phyloP scores from a whole-genome alignment of 2,797 vertebrate species.

The Enteromius radiatus region DNA sequence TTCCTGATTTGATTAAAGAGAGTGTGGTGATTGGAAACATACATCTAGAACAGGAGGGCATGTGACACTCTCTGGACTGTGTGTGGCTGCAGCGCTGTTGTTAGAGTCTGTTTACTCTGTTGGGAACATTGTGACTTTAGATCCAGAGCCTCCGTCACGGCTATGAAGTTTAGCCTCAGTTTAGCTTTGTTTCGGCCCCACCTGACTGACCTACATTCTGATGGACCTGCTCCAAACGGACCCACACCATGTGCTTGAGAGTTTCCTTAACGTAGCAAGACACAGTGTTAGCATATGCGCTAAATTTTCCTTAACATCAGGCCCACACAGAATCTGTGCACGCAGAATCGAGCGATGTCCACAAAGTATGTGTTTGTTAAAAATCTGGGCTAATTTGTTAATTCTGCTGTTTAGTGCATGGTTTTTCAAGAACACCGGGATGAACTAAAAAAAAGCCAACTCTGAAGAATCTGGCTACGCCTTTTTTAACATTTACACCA shows the following conservation, averaged over 20 bases:
- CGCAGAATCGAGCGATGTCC: neutral
- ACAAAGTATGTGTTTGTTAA: neutral
- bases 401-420: neutral
- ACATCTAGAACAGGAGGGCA: conserved; percentile 38
- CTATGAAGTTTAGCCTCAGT: conserved; percentile 52
- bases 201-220: conserved; percentile 77
- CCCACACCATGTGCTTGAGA: neutral
- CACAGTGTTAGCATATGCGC: neutral
- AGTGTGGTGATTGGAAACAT: conserved; percentile 58
- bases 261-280: neutral
- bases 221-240: conserved; percentile 20
- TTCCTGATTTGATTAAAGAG: conserved; percentile 63
- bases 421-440: neutral
- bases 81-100: conserved; percentile 35
- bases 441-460: too few species aligned
- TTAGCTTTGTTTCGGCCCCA: conserved; percentile 74
- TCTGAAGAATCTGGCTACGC: neutral
- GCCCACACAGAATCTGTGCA: neutral
- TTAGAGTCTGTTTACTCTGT: conserved; percentile 43
- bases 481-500: neutral
- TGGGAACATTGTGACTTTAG: conserved; percentile 27
- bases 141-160: conserved; percentile 14
- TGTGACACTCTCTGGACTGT: conserved; percentile 33
- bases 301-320: conserved; percentile 1
- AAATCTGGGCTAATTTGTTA: neutral